A percentile compares a stretch with the other conserved stretches of the same genome.
phyloP scores from a whole-genome alignment of 1,140 invertebrate species.

The Platyscapa corneri region DNA sequence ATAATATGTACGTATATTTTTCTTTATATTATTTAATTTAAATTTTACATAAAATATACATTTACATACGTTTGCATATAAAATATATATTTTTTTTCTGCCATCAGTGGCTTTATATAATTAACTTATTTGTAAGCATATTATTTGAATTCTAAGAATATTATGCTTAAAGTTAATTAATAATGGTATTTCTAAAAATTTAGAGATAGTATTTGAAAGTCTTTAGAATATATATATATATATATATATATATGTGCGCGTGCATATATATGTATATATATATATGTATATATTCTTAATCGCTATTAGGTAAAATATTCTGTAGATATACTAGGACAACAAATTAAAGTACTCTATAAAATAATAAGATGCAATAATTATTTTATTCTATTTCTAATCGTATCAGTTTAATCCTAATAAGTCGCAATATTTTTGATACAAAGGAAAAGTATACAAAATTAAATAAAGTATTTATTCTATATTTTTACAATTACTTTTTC shows the following conservation, averaged over 20 bases:
- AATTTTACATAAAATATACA: neutral
- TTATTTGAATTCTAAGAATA: too few relatives aligned
- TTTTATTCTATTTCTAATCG: too few relatives aligned
- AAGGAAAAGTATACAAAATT: neutral
- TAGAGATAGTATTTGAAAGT: neutral
- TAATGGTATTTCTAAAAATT: conserved; percentile 1
- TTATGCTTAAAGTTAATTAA: too few relatives aligned
- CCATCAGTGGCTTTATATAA: neutral
- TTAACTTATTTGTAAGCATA: neutral
- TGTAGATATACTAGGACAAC: too few relatives aligned
- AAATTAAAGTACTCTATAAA: too few relatives aligned
- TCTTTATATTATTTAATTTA: neutral
- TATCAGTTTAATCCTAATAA: too few relatives aligned
- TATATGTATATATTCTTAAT: neutral
- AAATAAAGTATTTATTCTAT: neutral
- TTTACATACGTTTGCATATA: neutral
- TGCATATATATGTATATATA: too few relatives aligned
- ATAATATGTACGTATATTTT: neutral
- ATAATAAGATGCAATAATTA: too few relatives aligned
- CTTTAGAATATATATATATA: too few relatives aligned
- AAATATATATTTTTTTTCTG: neutral
- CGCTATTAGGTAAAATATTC: neutral
- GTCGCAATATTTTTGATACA: neutral
- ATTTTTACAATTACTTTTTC: too few relatives aligned
- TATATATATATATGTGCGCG: too few relatives aligned